Evolutionary conservation across 2,888 invertebrate species (phyloP).

Genomic region (Endomychus coccineus): DNA sequence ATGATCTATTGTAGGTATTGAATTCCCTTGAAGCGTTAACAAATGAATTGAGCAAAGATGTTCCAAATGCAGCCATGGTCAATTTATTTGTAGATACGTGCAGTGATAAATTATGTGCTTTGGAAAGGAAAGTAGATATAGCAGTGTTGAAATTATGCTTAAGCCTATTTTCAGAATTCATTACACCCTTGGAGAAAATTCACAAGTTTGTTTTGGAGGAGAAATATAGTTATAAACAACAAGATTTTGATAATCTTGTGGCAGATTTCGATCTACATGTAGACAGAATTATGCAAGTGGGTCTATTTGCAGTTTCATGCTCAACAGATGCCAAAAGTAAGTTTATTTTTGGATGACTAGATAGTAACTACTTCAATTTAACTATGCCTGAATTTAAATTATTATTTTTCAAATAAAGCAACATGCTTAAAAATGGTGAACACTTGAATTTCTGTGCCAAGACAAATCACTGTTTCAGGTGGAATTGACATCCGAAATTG

Average conservation of each 20-base stretch:
- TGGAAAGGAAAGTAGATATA: conserved; percentile 60
- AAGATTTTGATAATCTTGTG: conserved; percentile 48
- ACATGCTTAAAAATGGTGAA: too few relatives aligned
- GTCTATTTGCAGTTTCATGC: conserved; percentile 61
- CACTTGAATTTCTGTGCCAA: too few relatives aligned
- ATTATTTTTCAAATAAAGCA: too few relatives aligned
- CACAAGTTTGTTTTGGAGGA: conserved; percentile 28
- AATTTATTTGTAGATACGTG: conserved; percentile 54
- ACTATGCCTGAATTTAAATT: too few relatives aligned
- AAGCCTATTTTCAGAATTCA: conserved; percentile 40
- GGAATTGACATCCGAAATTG: conserved; percentile 55
- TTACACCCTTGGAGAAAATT: conserved; percentile 30
- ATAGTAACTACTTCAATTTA: too few relatives aligned
- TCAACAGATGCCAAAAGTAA: conserved; percentile 45
- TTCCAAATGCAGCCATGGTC: conserved; percentile 47
- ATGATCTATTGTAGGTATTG: conserved; percentile 42
- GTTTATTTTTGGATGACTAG: too few relatives aligned
- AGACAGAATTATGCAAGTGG: conserved; percentile 62
- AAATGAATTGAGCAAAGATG: conserved; percentile 42
- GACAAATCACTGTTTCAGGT: conserved; percentile 51
- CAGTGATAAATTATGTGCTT: conserved; percentile 53
- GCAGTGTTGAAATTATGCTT: conserved; percentile 54
- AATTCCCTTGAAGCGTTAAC: conserved; percentile 47
- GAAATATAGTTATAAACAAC: conserved; percentile 35
- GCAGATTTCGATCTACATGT: conserved; percentile 60